These are phyloP conservation scores for Paramisgurnus dabryanus DNA, from an alignment of 2,113 vertebrate species.

Conservation along the genomic window DNA sequence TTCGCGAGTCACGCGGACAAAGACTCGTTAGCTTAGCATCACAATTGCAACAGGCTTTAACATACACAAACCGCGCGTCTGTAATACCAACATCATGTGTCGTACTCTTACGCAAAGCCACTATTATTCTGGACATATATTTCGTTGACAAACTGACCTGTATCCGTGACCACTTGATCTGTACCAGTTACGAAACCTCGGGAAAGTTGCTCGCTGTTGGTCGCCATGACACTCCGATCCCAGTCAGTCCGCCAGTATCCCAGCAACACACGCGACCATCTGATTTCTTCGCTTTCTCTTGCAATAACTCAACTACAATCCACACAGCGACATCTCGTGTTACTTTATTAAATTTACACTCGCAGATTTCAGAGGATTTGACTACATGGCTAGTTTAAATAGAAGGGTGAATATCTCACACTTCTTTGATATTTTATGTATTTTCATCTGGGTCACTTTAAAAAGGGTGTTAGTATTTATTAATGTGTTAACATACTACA, in stretches of 20 bases:
- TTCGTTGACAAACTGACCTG: conserved; percentile 15
- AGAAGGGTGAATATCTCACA: background rate
- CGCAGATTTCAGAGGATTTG: too few species aligned
- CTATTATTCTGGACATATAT: background rate
- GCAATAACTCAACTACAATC: background rate
- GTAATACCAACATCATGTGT: background rate
- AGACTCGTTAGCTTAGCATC: conserved; percentile 35
- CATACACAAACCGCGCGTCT: background rate
- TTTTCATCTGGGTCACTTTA: background rate
- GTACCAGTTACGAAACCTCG: conserved; percentile 42
- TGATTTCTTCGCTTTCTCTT: background rate
- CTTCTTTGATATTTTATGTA: background rate
- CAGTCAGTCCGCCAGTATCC: conserved; percentile 46
- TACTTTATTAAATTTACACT: background rate
- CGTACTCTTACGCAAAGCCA: too few species aligned
- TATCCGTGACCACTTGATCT: background rate
- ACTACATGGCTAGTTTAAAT: too few species aligned
- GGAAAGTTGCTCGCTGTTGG: conserved; percentile 50
- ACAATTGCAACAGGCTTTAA: conserved; percentile 2
- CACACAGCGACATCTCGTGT: conserved; percentile 35
- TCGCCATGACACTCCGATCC: conserved; percentile 55
- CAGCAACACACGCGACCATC: conserved; percentile 31
- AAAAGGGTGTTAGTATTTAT: background rate
- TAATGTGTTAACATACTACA: background rate
- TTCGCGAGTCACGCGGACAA: conserved; percentile 24